Evolutionary conservation across 2,888 invertebrate species (phyloP).

Genomic region (Drosophila anomelani): DNA sequence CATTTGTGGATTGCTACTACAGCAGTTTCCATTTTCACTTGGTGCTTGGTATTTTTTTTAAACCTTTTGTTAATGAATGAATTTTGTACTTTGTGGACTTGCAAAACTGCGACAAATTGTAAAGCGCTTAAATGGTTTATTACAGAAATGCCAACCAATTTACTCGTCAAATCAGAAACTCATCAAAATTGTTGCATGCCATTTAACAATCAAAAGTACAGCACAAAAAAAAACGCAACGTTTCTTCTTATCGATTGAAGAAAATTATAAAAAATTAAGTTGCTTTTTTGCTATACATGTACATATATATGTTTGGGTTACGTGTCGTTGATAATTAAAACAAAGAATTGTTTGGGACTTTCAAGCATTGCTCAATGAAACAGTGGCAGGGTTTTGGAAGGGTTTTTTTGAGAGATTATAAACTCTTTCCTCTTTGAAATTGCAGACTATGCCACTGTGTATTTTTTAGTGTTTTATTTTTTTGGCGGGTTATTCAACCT

Average conservation of each 20-base stretch:
- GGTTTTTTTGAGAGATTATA: conserved; percentile 10
- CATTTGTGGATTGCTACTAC: conserved; percentile 7
- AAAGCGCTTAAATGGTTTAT: conserved; percentile 54
- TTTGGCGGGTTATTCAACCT: conserved; percentile 43
- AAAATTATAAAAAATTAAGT: conserved; percentile 43
- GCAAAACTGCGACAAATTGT: conserved; percentile 61
- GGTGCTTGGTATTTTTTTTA: background rate
- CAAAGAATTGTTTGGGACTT: conserved; percentile 31
- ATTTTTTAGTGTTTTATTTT: background rate
- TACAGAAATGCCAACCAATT: conserved; percentile 58
- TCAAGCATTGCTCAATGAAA: background rate
- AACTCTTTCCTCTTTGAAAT: background rate
- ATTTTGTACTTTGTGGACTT: conserved; percentile 16
- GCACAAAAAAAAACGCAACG: too few relatives aligned
- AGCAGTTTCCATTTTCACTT: background rate
- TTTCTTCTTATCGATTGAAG: conserved; percentile 35
- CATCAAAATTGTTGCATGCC: conserved; percentile 44
- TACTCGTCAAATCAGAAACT: conserved; percentile 46
- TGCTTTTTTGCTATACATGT: conserved; percentile 9
- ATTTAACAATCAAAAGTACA: too few relatives aligned
- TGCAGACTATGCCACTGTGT: conserved; percentile 1
- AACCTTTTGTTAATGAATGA: conserved; percentile 16
- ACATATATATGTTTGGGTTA: conserved; percentile 33
- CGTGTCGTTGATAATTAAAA: conserved; percentile 70
- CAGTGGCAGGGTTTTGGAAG: background rate